Evolutionary conservation across 2,888 invertebrate species (phyloP), one percentile per base, ranked within the genome.

Genomic region (Acleris laterana): DNA sequence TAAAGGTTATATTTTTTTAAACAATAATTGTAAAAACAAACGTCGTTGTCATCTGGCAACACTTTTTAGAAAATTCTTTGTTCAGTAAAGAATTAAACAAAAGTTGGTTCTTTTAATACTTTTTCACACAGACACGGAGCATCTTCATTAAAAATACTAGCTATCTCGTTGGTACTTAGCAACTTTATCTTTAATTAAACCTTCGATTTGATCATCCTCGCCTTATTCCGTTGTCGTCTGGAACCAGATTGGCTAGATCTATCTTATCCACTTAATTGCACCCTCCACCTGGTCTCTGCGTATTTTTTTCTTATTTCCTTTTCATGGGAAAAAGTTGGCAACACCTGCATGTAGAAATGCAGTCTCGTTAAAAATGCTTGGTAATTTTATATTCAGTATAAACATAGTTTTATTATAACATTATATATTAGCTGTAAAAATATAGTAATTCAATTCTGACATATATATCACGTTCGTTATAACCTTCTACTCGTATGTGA

Each of bases 211-310:
- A 59, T 42, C 56, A 32, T 62, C 52, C 38, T 55, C 16, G 25
- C 17, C 56, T 38, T 42, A 46, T 32, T 63, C n/a, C 44, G 62
- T 56, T 62, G 59, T 63, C 44, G 13, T 59, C 50, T 78, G 72
- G 82, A 86, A 84, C 84, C 80, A 81, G 85, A 84, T 85, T 82
- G 76, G 76, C 79, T 73, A 77, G 82, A 82, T 82, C 77, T 70
- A 68, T 76, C 76, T 77, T 82, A 83, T 82, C 77, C 80, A 69
- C 77, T 86, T 89, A 88, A 89, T 88, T 86, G 77, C 77, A 72
- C 70, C 68, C 70, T 50, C 77, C 89, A 88, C 85, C 89, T 88
- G 87, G 83, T 78, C 62, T 68, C 71, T 25, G 20, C 69, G 59
- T 38, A 13, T 69, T 67, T 71, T 79, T 75, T 77, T 83, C 78